Evolutionary conservation across 2,797 vertebrate genomes (phyloP).

Genomic region (Rhabdomys pumilio): DNA sequence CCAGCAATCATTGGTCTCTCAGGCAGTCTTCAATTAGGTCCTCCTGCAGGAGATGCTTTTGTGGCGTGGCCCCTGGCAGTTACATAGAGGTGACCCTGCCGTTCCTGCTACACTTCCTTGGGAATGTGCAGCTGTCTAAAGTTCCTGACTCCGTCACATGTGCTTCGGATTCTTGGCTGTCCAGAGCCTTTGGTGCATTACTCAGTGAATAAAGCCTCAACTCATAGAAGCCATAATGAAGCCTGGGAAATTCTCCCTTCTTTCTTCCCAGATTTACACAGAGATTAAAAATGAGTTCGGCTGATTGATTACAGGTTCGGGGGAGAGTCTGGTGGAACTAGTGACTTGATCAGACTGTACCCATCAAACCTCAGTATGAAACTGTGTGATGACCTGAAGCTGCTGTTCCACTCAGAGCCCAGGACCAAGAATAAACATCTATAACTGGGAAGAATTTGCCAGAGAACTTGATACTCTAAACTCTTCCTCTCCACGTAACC

Average conservation of each 20-base stretch:
- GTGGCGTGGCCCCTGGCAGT: too few relatives aligned
- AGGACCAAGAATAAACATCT: not conserved
- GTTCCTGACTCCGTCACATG: not conserved
- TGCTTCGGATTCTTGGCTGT: not conserved
- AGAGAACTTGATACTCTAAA: not conserved
- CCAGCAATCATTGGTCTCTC: too few relatives aligned
- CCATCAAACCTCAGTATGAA: not conserved
- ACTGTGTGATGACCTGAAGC: not conserved
- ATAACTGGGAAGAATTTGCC: not conserved
- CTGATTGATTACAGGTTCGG: not conserved
- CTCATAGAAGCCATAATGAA: not conserved
- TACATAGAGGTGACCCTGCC: too few relatives aligned
- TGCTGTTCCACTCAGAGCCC: not conserved
- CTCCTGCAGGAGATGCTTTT: too few relatives aligned
- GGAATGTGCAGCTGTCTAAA: conserved; percentile 66
- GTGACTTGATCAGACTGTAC: not conserved
- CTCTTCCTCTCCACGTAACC: not conserved
- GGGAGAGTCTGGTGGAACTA: not conserved
- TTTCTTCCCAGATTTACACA: not conserved
- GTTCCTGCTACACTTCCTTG: conserved; percentile 12
- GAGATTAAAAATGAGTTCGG: not conserved
- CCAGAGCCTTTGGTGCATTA: not conserved
- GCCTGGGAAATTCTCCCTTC: not conserved
- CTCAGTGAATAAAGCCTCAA: not conserved
- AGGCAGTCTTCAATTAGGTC: too few relatives aligned